Conservation (phyloP, 1,140 invertebrate species). For the Drosophila oshimai region DNA sequence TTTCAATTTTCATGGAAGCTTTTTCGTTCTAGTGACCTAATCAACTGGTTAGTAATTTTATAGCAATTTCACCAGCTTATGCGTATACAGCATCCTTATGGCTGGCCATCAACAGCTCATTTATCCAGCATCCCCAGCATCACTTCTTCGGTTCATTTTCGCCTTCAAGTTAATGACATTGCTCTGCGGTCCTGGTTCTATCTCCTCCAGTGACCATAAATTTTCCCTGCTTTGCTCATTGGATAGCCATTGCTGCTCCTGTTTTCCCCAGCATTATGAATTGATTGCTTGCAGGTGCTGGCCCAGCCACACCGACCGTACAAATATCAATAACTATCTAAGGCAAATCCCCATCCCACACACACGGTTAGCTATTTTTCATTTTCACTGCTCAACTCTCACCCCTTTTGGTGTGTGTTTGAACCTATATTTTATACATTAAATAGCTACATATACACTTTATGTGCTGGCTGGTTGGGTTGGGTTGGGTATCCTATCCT, state of each 20-base stretch:
- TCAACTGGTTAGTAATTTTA: conserved; percentile 53
- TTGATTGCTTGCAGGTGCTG: conserved; percentile 66
- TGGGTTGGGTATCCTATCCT: background rate
- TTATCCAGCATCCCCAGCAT: conserved; percentile 4
- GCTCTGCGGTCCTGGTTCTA: conserved; percentile 23
- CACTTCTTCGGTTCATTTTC: conserved; percentile 39
- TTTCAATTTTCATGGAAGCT: conserved; percentile 11
- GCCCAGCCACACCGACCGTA: conserved; percentile 16
- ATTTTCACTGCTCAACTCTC: conserved; percentile 50
- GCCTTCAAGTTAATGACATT: conserved; percentile 57
- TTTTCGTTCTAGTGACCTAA: conserved; percentile 27
- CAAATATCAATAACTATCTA: conserved; percentile 73
- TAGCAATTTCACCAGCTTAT: conserved; percentile 46
- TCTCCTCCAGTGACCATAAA: conserved; percentile 57
- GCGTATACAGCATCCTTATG: conserved; percentile 13
- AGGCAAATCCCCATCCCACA: conserved; percentile 27
- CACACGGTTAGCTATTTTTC: conserved; percentile 61
- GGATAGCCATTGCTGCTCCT: conserved; percentile 23
- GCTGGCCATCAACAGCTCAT: conserved; percentile 36
- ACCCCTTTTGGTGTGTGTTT: conserved; percentile 6
- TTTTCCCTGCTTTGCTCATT: conserved; percentile 27
- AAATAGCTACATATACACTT: conserved; percentile 4
- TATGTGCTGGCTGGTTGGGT: background rate
- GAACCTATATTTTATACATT: conserved; percentile 35
- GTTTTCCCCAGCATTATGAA: conserved; percentile 57